Conservation (phyloP, 2,888 invertebrate genomes). For the Abrostola triplasia region DNA sequence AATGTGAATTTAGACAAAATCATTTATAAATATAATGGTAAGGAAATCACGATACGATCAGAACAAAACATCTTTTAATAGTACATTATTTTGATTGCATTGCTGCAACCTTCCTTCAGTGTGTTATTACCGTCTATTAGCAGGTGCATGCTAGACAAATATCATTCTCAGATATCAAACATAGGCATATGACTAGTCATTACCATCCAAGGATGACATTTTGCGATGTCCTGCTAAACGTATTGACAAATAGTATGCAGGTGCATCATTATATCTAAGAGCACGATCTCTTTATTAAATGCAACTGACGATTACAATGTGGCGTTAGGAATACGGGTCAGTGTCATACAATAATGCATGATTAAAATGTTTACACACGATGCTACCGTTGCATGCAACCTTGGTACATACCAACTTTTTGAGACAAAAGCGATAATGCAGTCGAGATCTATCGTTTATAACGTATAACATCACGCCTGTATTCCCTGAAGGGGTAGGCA, state of each 20-base stretch:
- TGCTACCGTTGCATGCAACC: slow-evolving; percentile 5
- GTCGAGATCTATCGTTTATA: neutral
- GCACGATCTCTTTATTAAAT: slow-evolving; percentile 28
- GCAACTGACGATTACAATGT: slow-evolving; percentile 23
- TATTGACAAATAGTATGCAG: slow-evolving; percentile 5
- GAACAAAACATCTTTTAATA: neutral
- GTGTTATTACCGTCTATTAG: slow-evolving; percentile 6
- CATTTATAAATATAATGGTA: neutral
- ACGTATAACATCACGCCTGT: too few species aligned
- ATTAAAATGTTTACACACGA: slow-evolving; percentile 10
- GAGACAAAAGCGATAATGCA: neutral
- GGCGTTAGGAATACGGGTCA: slow-evolving; percentile 40
- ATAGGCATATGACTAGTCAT: neutral
- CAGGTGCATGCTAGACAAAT: slow-evolving; percentile 10
- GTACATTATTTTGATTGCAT: slow-evolving; percentile 14
- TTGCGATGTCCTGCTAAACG: neutral
- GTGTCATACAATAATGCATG: slow-evolving; percentile 30
- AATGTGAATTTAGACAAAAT: neutral
- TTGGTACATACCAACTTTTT: slow-evolving; percentile 13
- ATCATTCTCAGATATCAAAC: slow-evolving; percentile 5
- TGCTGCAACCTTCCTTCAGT: slow-evolving; percentile 17
- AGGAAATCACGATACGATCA: neutral
- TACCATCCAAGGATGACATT: too few species aligned
- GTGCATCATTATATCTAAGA: slow-evolving; percentile 12
- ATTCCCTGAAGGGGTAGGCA: too few species aligned